phyloP scores from a whole-genome alignment of 2,113 vertebrate genomes.

The Corythoichthys haematopterus region DNA sequence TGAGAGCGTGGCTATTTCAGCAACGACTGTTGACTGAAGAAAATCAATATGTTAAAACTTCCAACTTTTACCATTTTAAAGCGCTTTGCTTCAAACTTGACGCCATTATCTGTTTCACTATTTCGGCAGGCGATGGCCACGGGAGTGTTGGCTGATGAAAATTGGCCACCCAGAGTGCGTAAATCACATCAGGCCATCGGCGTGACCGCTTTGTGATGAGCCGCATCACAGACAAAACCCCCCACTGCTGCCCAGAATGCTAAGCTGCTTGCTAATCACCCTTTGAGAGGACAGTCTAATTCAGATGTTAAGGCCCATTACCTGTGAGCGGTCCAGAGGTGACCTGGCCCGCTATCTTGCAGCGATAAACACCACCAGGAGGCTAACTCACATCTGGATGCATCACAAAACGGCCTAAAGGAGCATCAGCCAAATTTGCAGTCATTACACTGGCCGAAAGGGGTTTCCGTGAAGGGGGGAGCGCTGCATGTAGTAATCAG shows the following conservation, averaged over 20 bases:
- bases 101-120: too few relatives aligned
- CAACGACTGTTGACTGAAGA: not conserved
- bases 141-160: not conserved
- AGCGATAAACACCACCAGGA: slow-evolving; percentile 49
- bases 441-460: slow-evolving; percentile 16
- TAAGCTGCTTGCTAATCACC: slow-evolving; percentile 57
- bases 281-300: slow-evolving; percentile 51
- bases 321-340: slow-evolving; percentile 56
- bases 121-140: not conserved
- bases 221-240: slow-evolving; percentile 32
- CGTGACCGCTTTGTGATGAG: slow-evolving; percentile 45
- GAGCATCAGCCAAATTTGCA: slow-evolving; percentile 32
- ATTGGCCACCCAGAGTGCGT: not conserved
- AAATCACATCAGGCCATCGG: slow-evolving; percentile 12
- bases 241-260: slow-evolving; percentile 26
- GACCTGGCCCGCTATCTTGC: slow-evolving; percentile 46
- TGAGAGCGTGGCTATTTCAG: too few relatives aligned
- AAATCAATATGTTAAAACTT: not conserved
- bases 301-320: slow-evolving; percentile 66
- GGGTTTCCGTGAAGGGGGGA: not conserved
- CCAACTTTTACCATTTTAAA: not conserved
- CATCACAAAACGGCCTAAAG: slow-evolving; percentile 23
- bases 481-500: slow-evolving; percentile 4
- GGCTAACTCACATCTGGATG: slow-evolving; percentile 56
- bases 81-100: not conserved